phyloP scores from a whole-genome alignment of 2,113 vertebrate species.

The Oreochromis niloticus region DNA sequence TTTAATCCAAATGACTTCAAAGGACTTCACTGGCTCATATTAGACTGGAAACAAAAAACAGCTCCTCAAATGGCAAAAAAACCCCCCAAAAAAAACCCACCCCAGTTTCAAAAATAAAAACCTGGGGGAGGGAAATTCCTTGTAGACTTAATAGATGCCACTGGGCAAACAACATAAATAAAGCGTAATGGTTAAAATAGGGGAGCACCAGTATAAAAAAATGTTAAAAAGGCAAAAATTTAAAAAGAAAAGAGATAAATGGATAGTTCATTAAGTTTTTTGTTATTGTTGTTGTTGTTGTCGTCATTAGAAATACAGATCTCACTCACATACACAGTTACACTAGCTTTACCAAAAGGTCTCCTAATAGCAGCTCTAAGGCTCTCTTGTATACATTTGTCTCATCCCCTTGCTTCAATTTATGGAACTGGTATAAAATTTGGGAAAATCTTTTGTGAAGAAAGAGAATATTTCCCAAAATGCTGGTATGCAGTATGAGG shows the following conservation, averaged over 20 bases:
- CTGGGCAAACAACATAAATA: background rate
- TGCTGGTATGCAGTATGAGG: background rate
- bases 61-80: background rate
- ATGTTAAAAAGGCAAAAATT: background rate
- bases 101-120: background rate
- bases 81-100: rapidly evolving
- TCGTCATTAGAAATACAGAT: background rate
- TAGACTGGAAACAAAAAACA: background rate
- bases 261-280: background rate
- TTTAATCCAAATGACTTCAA: background rate
- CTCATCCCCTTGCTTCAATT: background rate
- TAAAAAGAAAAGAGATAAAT: background rate
- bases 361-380: background rate
- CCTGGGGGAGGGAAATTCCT: background rate
- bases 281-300: too few species aligned
- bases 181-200: background rate
- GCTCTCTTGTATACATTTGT: background rate
- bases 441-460: rapidly evolving
- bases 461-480: background rate
- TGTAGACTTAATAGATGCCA: background rate
- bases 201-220: background rate
- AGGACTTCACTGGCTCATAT: background rate
- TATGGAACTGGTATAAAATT: background rate
- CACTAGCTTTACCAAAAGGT: background rate
- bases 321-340: background rate